Conservation (phyloP, 2,113 vertebrate genomes). For the Rhinoderma darwinii region DNA sequence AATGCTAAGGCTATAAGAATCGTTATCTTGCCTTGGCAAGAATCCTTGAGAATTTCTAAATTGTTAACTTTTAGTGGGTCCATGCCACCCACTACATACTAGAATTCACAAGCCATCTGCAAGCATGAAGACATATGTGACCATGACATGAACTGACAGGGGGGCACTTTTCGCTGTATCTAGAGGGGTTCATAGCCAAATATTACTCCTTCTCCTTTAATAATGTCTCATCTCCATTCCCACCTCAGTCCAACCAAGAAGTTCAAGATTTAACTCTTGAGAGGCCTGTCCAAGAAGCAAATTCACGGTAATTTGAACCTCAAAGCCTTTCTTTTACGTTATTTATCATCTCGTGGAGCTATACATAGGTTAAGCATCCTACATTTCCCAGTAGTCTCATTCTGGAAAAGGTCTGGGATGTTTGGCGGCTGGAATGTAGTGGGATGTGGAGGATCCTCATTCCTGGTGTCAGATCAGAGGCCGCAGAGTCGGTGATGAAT, state of each 20-base stretch:
- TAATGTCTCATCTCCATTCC: not conserved
- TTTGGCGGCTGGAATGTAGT: not conserved
- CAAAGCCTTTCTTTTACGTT: not conserved
- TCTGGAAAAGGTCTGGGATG: not conserved
- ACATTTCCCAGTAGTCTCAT: not conserved
- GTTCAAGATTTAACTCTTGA: not conserved
- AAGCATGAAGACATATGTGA: not conserved
- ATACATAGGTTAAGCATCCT: slow-evolving; percentile 13
- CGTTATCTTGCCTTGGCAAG: no score
- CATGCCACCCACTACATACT: no score
- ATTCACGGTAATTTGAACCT: not conserved
- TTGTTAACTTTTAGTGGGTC: no score
- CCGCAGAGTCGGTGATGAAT: slow-evolving; percentile 8
- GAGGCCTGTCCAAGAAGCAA: not conserved
- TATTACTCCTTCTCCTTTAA: not conserved
- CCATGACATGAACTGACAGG: not conserved
- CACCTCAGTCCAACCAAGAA: not conserved
- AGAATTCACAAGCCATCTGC: not conserved
- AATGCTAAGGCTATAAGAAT: no score
- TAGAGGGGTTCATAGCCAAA: not conserved
- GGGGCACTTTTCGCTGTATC: not conserved
- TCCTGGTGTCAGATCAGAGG: slow-evolving; percentile 45
- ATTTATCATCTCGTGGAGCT: not conserved
- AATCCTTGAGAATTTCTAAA: no score
- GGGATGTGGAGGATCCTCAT: slow-evolving; percentile 35